Evolutionary conservation across 2,113 vertebrate genomes (phyloP), one percentile per base, ranked within the genome.

Genomic region (Calonectris borealis): DNA sequence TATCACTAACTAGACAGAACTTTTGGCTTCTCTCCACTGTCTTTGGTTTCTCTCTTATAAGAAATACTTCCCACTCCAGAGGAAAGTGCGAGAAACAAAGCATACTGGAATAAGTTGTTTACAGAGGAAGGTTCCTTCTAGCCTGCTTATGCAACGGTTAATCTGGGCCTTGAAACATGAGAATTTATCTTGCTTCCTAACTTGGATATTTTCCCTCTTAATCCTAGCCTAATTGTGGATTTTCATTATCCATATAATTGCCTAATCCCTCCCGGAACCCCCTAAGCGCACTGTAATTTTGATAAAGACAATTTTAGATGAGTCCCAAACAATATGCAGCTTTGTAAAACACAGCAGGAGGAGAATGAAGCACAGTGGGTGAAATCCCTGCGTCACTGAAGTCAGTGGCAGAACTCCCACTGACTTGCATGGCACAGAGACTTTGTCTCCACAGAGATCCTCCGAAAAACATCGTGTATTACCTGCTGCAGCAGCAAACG

Each of bases 221-320:
- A 96, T 93, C 86, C 88, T 48, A 69, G 70, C 72, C 73, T 93
- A 96, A 96, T 92, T 93, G 82, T 92, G 88, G 86, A 86, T 94
- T 94, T 94, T 95, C 65, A 93, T 97, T 94, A 95, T 86, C 90
- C 83, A 61, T 20, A 83, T 84, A 94, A 96, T 96, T 96, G 83
- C 83, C 58, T 93, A 94, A 96, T 93, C 80, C 86, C 91, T 94
- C 77, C 88, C 65, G 88, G 86, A 94, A 78, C 66, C 57, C 88
- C 32, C 80, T 65, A 66, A 86, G 94, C n/a, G 5, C 32, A 25
- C 76, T 82, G 86, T 83, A 84, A 92, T 95, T 77, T 95, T 88
- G 94, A 95, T 96, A 82, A 92, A 90, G 83, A 82, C 81, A 92
- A 48, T 95, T 94, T 86, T 38, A 58, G 77, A 87, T 1, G 12